Evolutionary conservation across 2,113 vertebrate genomes (phyloP), one percentile per base, ranked within the genome.

Genomic region (Eidolon helvum): DNA sequence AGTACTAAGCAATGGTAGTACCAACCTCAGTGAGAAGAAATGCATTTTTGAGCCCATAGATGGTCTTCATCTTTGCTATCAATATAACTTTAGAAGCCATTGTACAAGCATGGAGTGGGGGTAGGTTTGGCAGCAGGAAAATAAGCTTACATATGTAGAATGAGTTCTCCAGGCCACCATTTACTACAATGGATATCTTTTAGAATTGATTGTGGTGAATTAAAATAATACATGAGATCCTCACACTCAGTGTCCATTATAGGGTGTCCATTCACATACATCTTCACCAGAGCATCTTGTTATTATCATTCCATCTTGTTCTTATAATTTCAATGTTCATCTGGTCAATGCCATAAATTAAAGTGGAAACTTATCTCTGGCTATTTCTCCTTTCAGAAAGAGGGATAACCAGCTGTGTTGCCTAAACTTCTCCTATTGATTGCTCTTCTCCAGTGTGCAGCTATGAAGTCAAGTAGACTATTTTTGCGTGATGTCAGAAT

Each of bases 81-180:
- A 57, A 2, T 63, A 10, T 33, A 48, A 43, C 2, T 84, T 66
- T 45, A 69, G 48, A 45, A 90, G 0, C 5, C 4, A 21, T 26
- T 43, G 15, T 5, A 14, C 12, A 66, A 88, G 11, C 8, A 28
- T 10, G 7, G 15, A 0, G 7, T 43, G 18, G 5, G 10, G 7
- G 10, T 28, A 30, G 5, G 4, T 5, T 3, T 57, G 26, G 5
- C 7, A 22, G 4, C 0, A 22, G 2, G 43, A 16, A 78, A 65
- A 65, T 7, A 53, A 79, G 26, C 14, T 68, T 18, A 24, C 1
- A 19, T 30, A 21, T 33, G 2, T n/a, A 78, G 45, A 78, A 84
- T 57, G 33, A 78, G 15, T 57, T 79, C 4, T 57, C 10, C 0
- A 5, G 4, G 9, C 3, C 26, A 35, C 18, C 0, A 61, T 45